These are phyloP conservation scores for Lycaena phlaeas DNA, from an alignment of 2,888 invertebrate species.

Conservation along the genomic window DNA sequence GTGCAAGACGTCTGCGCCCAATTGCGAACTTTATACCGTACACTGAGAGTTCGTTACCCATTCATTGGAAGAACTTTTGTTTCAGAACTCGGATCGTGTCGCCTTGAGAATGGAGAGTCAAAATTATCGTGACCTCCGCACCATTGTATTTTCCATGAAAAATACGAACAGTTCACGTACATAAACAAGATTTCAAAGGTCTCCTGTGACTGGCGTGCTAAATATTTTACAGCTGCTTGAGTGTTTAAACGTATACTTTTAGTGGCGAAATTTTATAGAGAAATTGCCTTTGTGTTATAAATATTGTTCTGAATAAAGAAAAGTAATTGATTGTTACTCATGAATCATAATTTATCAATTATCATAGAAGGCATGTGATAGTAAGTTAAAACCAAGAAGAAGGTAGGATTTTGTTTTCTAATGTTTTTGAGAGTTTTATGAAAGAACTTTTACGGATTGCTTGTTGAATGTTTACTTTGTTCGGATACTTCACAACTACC, in stretches of 20 bases:
- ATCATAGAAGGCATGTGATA: no score
- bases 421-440: no score
- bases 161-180: slow-evolving; percentile 20
- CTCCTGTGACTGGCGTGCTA: slow-evolving; percentile 29
- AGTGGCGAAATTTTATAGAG: slow-evolving; percentile 57
- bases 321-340: no score
- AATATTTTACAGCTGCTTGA: slow-evolving; percentile 27
- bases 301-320: slow-evolving; percentile 45
- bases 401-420: no score
- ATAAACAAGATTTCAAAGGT: slow-evolving; percentile 21
- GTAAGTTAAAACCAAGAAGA: slow-evolving; percentile 19
- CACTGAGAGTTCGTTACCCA: slow-evolving; percentile 27
- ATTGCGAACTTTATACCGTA: slow-evolving; percentile 32
- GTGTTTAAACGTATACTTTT: slow-evolving; percentile 51
- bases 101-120: slow-evolving; percentile 41
- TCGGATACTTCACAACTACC: no score
- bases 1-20: slow-evolving; percentile 26
- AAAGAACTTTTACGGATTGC: no score
- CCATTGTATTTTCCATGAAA: slow-evolving; percentile 22
- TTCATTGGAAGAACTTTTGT: slow-evolving; percentile 39
- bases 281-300: slow-evolving; percentile 52
- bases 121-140: slow-evolving; percentile 42
- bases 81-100: slow-evolving; percentile 44
- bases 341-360: no score
- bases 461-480: no score